Conservation (phyloP, 2,797 vertebrate genomes). For the Fringilla coelebs region DNA sequence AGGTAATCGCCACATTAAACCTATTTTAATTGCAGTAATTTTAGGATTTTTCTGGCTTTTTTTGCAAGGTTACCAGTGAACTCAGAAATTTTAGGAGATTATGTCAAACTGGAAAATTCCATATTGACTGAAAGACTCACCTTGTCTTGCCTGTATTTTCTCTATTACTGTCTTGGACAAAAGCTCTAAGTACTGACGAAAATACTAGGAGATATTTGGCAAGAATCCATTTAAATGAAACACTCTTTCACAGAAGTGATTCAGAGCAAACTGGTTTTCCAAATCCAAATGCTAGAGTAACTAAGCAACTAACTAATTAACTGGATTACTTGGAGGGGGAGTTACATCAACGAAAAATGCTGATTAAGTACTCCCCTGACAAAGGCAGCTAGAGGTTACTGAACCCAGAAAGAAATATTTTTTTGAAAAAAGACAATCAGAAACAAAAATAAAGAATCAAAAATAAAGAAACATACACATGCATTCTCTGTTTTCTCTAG, state of each 20-base stretch:
- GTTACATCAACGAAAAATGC: background rate
- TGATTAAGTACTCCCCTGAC: background rate
- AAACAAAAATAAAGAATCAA: background rate
- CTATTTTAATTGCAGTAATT: background rate
- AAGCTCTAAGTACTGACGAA: background rate
- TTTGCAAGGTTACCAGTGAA: background rate
- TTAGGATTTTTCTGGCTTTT: too few relatives aligned
- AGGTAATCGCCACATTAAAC: background rate
- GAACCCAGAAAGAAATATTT: background rate
- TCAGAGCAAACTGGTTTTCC: background rate
- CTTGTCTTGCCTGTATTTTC: background rate
- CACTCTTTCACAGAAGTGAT: background rate
- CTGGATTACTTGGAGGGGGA: background rate
- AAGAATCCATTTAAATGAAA: background rate
- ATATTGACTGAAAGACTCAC: background rate
- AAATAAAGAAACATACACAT: background rate
- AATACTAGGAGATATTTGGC: background rate
- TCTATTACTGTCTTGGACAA: background rate
- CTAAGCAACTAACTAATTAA: constrained; percentile 44
- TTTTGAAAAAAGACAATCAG: background rate
- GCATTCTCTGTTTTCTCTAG: background rate
- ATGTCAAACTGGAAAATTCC: background rate
- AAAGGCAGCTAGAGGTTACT: background rate
- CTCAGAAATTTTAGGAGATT: background rate
- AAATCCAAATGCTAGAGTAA: background rate